These are phyloP conservation scores for Saccostrea cuccullata DNA, from an alignment of 1,140 invertebrate genomes.

Conservation along the genomic window DNA sequence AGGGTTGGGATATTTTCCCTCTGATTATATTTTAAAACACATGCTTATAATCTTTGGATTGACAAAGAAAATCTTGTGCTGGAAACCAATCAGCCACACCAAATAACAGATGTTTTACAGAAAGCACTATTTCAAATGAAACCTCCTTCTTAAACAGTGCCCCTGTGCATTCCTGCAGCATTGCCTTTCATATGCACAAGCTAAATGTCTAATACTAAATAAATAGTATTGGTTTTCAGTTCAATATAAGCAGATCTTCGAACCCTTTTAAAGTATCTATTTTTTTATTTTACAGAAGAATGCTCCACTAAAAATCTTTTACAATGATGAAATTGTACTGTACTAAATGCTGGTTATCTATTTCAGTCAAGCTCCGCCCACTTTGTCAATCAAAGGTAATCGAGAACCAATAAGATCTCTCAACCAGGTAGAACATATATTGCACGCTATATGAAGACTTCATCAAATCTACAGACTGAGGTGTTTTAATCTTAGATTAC, in stretches of 20 bases:
- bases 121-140: not conserved
- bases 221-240: not conserved
- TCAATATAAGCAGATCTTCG: not conserved
- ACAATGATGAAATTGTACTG: not conserved
- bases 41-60: constrained; percentile 16
- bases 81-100: not conserved
- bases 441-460: too few species aligned
- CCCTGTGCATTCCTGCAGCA: constrained; percentile 8
- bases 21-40: constrained; percentile 12
- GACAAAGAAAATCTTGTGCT: constrained; percentile 17
- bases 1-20: not conserved
- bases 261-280: not conserved
- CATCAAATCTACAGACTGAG: too few species aligned
- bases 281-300: not conserved
- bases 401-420: not conserved
- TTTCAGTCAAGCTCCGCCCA: constrained; percentile 10
- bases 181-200: not conserved
- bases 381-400: not conserved
- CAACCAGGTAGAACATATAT: not conserved
- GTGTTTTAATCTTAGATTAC: not conserved
- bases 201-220: not conserved
- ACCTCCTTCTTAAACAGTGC: not conserved
- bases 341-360: not conserved
- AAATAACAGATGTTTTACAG: constrained; percentile 21
- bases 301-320: too few species aligned